These are phyloP conservation scores for Argyra leucocephala DNA, from an alignment of 2,888 invertebrate genomes.

Conservation along the genomic window DNA sequence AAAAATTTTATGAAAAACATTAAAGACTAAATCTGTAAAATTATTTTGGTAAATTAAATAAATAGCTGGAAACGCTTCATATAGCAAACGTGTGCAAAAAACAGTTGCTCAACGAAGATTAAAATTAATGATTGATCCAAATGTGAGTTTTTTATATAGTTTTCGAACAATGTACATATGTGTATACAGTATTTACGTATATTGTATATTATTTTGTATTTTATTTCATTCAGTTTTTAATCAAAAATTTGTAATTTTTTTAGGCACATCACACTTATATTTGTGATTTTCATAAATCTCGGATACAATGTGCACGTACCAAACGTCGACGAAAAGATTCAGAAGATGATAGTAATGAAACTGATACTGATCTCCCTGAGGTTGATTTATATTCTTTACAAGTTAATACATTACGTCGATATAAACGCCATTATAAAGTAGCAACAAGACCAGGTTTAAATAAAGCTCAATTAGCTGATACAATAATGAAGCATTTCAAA, in stretches of 20 bases:
- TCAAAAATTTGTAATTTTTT: slow-evolving; percentile 28
- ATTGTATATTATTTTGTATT: neutral
- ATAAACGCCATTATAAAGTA: slow-evolving; percentile 89
- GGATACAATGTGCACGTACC: slow-evolving; percentile 90
- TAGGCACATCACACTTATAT: slow-evolving; percentile 92
- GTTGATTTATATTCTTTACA: slow-evolving; percentile 89
- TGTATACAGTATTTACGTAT: neutral
- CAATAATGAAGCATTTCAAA: slow-evolving; percentile 89
- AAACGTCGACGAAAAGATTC: slow-evolving; percentile 87
- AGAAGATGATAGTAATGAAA: slow-evolving; percentile 87
- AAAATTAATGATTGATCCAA: slow-evolving; percentile 75
- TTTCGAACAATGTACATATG: neutral
- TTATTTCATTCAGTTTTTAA: neutral
- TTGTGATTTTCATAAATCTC: slow-evolving; percentile 91
- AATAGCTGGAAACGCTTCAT: slow-evolving; percentile 59
- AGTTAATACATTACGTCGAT: slow-evolving; percentile 84
- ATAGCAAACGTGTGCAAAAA: slow-evolving; percentile 93
- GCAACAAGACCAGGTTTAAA: slow-evolving; percentile 83
- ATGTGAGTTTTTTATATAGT: slow-evolving; percentile 42
- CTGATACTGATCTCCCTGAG: slow-evolving; percentile 84
- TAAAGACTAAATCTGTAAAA: neutral
- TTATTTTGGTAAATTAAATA: neutral
- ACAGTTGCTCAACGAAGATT: slow-evolving; percentile 84
- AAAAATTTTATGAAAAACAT: neutral
- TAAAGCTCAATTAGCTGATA: slow-evolving; percentile 90